Evolutionary conservation across 2,888 invertebrate genomes (phyloP).

Genomic region (Hypomecis punctinalis): DNA sequence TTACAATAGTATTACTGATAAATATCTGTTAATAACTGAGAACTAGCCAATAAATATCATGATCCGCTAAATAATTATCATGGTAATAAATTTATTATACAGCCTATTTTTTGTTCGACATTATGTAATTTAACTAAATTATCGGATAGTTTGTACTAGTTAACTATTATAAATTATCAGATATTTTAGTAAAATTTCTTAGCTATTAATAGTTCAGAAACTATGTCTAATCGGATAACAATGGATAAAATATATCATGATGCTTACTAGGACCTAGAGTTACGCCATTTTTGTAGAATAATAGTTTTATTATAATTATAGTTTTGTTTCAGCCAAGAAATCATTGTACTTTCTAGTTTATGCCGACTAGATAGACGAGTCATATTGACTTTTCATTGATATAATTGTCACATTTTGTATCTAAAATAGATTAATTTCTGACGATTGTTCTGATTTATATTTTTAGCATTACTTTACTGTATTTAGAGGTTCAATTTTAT

Average conservation of each 20-base stretch:
- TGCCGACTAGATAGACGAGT: neutral
- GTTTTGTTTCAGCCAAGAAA: neutral
- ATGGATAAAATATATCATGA: conserved; percentile 91
- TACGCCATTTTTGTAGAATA: conserved; percentile 6
- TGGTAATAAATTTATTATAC: conserved; percentile 87
- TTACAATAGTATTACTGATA: too few species aligned
- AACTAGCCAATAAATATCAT: conserved; percentile 14
- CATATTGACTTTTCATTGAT: neutral
- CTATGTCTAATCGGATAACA: too few species aligned
- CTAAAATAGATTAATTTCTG: neutral
- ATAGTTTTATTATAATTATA: neutral
- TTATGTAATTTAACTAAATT: too few species aligned
- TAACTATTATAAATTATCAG: too few species aligned
- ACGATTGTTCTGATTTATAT: too few species aligned
- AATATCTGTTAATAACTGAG: conserved; percentile 74
- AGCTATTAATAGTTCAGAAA: too few species aligned
- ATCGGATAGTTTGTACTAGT: too few species aligned
- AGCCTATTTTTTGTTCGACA: too few species aligned
- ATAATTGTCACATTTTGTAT: neutral
- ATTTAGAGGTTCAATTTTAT: too few species aligned
- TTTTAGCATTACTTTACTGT: too few species aligned
- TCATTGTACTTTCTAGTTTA: neutral
- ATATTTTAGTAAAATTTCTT: too few species aligned
- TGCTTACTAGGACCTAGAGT: conserved; percentile 82
- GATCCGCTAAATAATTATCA: conserved; percentile 89